Evolutionary conservation across 1,140 invertebrate species (phyloP).

Genomic region (Teleogryllus occipitalis): DNA sequence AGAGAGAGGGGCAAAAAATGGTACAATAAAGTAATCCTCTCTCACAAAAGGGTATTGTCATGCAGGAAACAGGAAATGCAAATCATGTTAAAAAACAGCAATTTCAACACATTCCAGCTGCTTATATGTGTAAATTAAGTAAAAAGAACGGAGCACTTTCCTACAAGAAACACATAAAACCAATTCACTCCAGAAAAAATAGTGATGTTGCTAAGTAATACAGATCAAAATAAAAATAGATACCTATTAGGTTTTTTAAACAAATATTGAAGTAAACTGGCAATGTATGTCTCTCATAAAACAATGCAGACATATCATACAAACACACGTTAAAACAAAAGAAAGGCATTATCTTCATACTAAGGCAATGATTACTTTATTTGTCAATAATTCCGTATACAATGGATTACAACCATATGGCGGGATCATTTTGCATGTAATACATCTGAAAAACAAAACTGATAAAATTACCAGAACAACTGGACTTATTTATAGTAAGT

Average conservation of each 20-base stretch:
- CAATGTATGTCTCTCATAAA: not conserved
- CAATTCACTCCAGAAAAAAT: not conserved
- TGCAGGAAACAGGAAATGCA: not conserved
- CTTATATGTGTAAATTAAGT: not conserved
- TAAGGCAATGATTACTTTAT: not conserved
- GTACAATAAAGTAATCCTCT: not conserved
- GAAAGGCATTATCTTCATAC: not conserved
- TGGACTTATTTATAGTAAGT: too few species aligned
- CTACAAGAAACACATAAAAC: not conserved
- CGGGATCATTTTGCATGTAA: too few species aligned
- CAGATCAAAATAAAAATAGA: too few species aligned
- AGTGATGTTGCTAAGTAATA: too few species aligned
- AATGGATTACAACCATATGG: too few species aligned
- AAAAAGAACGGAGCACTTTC: not conserved
- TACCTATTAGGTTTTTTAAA: too few species aligned
- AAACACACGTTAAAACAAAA: conserved; percentile 2
- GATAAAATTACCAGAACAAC: not conserved
- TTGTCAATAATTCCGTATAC: too few species aligned
- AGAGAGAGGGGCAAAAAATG: not conserved
- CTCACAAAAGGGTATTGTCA: not conserved
- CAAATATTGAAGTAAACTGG: too few species aligned
- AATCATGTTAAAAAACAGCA: not conserved
- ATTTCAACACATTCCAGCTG: not conserved
- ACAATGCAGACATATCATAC: not conserved
- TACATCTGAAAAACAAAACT: not conserved